phyloP scores from a whole-genome alignment of 2,888 invertebrate genomes.

The Sisyra terminalis region DNA sequence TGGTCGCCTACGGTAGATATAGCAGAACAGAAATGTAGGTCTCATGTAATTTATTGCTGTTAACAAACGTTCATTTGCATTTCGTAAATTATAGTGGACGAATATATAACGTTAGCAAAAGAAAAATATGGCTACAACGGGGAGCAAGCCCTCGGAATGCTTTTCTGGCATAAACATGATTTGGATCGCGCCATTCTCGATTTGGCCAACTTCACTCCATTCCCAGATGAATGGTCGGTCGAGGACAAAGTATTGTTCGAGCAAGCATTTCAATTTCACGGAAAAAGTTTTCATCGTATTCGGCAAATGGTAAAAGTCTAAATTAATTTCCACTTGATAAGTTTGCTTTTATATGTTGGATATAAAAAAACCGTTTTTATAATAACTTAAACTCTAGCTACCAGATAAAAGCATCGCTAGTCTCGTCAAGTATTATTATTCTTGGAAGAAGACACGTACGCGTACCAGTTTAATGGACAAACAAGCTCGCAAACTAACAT shows the following conservation, averaged over 20 bases:
- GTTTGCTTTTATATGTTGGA: no score
- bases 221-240: constrained; percentile 95
- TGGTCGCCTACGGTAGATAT: constrained; percentile 90
- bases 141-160: constrained; percentile 93
- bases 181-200: constrained; percentile 82
- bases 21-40: constrained; percentile 75
- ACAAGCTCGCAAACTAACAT: constrained; percentile 51
- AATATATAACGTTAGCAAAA: constrained; percentile 85
- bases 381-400: constrained; percentile 37
- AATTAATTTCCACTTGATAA: no score
- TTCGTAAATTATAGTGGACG: constrained; percentile 57
- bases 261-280: constrained; percentile 95
- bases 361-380: constrained; percentile 1
- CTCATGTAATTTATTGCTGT: constrained; percentile 2
- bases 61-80: background rate
- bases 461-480: constrained; percentile 88
- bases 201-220: constrained; percentile 91
- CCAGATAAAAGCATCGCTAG: constrained; percentile 95
- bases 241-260: constrained; percentile 97
- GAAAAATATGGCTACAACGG: constrained; percentile 96
- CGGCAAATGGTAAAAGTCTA: constrained; percentile 95
- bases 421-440: constrained; percentile 93
- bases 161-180: constrained; percentile 97
- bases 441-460: constrained; percentile 93
- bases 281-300: constrained; percentile 94